phyloP scores from a whole-genome alignment of 2,888 invertebrate species.

The Euplexia lucipara region DNA sequence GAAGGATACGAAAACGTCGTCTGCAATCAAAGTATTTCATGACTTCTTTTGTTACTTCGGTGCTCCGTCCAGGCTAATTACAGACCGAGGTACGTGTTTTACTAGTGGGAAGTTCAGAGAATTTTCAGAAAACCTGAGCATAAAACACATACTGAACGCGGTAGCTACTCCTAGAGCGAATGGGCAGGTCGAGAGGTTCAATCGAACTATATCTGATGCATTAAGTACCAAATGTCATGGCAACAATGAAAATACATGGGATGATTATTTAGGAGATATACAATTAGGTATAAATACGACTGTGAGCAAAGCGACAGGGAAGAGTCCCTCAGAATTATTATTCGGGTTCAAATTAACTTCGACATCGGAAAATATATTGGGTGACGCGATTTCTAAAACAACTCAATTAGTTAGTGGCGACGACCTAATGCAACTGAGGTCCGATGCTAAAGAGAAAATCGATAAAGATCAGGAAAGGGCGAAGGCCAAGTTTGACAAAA shows the following conservation, averaged over 20 bases:
- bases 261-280: conserved; percentile 1
- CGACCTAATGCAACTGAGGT: too few relatives aligned
- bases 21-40: background rate
- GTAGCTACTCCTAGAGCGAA: conserved; percentile 30
- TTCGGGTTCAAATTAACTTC: too few relatives aligned
- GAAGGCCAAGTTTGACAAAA: too few relatives aligned
- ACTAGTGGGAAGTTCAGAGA: conserved; percentile 1
- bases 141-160: conserved; percentile 33
- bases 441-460: too few relatives aligned
- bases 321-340: too few relatives aligned
- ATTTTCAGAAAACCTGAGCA: background rate
- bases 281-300: too few relatives aligned
- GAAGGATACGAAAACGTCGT: background rate
- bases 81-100: background rate
- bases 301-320: too few relatives aligned
- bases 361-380: too few relatives aligned
- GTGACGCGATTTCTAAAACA: too few relatives aligned
- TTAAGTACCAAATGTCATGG: conserved; percentile 16
- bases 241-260: conserved; percentile 1
- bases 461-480: too few relatives aligned
- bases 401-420: too few relatives aligned
- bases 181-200: conserved; percentile 27
- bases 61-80: background rate
- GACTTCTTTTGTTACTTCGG: background rate
- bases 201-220: conserved; percentile 18